phyloP scores from a whole-genome alignment of 2,113 vertebrate species.

The Sylvilagus bachmani region DNA sequence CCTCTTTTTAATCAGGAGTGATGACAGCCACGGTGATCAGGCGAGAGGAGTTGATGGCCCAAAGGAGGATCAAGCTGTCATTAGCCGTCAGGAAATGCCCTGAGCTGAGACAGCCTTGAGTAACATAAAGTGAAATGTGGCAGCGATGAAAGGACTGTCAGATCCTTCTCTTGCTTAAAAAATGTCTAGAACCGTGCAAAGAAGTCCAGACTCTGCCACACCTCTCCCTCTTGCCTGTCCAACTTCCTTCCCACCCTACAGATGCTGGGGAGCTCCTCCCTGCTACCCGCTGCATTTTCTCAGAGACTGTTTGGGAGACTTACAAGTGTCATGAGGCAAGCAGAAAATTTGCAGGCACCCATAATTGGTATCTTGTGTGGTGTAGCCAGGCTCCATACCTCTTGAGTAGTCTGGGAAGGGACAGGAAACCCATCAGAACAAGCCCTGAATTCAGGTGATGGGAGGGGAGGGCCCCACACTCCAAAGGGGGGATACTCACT shows the following conservation, averaged over 20 bases:
- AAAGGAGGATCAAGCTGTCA: slow-evolving; percentile 10
- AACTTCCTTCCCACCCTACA: neutral
- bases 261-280: neutral
- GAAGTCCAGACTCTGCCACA: neutral
- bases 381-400: neutral
- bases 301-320: neutral
- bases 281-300: neutral
- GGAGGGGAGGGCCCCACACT: neutral
- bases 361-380: neutral
- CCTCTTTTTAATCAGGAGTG: neutral
- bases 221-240: neutral
- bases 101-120: neutral
- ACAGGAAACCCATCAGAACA: neutral
- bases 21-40: slow-evolving; percentile 3
- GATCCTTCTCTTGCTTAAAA: neutral
- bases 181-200: neutral
- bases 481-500: neutral
- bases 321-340: neutral
- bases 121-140: neutral
- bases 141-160: neutral
- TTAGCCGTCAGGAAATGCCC: slow-evolving; percentile 33
- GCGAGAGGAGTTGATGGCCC: slow-evolving; percentile 16
- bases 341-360: neutral
- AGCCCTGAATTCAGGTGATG: neutral
- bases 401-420: neutral